Base-by-base conservation (phyloP, 2,113 vertebrate genomes). In the Hippocampus barbouri region DNA sequence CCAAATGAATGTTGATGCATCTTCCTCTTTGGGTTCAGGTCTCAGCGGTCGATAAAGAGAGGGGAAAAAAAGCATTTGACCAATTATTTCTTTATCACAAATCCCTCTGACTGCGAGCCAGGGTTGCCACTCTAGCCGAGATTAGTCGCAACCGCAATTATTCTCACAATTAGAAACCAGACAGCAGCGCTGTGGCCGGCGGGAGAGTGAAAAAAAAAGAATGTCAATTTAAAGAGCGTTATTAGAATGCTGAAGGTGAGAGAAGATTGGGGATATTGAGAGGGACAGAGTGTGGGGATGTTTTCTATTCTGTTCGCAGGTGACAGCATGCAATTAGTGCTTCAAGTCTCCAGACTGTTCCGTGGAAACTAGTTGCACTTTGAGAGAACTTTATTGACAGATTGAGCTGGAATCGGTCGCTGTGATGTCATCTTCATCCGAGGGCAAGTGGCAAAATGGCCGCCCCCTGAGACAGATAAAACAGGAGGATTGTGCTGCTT, bases 61-160 rank as follows among this genome's bases (percentile, higher is more conserved):
- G 11, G 62, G 4, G 3, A 4, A 4, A 20, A 62, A 60, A 80
- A 73, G 72, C 72, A 70, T 86, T 89, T 80, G 79, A 64, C 70
- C 77, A 86, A 89, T 91, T 91, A 89, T 87, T 90, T 87, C 84
- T 86, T 88, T 85, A 88, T 90, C 83, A 83, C 67, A 77, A 86
- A 86, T 89, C 79, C 73, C 1, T 70, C 72, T 83, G 69, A 69
- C 68, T 71, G 76, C 34, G 25, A 73, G 66, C 69, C 40, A 27
- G 72, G 84, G 82, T 88, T 73, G 59, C 49, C 62, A 78, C 79
- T 79, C 69, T 12, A 57, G 63, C 64, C 41, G 41, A 86, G 86
- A 88, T 89, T 88, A 90, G 78, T 76, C 23, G 21, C 77, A 79
- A 84, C 72, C 79, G 81, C 86, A 91, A 90, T 90, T 90, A 89